Evolutionary conservation across 2,888 invertebrate genomes (phyloP).

Genomic region (Flabesymbios commensalis): DNA sequence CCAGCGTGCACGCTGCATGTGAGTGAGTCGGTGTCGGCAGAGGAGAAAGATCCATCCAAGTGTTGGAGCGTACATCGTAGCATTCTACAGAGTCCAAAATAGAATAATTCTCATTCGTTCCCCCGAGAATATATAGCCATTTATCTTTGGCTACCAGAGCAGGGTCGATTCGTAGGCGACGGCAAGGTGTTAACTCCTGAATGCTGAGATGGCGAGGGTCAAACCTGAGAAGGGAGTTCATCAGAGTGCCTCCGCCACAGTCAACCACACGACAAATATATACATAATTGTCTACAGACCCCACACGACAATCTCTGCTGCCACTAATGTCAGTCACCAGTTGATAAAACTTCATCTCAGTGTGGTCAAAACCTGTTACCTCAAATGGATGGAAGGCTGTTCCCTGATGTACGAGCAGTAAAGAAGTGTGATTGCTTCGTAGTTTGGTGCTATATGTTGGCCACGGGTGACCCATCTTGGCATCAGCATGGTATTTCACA

Average conservation of each 20-base stretch:
- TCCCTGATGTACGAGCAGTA: slow-evolving; percentile 52
- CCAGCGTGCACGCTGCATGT: slow-evolving; percentile 45
- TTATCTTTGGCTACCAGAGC: slow-evolving; percentile 48
- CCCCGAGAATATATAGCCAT: slow-evolving; percentile 54
- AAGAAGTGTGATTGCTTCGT: slow-evolving; percentile 17
- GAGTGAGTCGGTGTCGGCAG: slow-evolving; percentile 54
- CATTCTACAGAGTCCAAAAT: slow-evolving; percentile 56
- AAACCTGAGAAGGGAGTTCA: slow-evolving; percentile 57
- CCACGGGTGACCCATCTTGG: slow-evolving; percentile 26
- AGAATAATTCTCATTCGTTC: slow-evolving; percentile 52
- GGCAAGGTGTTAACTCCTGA: slow-evolving; percentile 54
- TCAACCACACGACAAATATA: slow-evolving; percentile 59
- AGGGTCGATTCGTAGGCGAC: slow-evolving; percentile 52
- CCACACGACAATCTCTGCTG: slow-evolving; percentile 54
- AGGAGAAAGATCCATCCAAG: slow-evolving; percentile 54
- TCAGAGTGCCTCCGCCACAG: slow-evolving; percentile 58
- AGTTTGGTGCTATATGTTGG: slow-evolving; percentile 10
- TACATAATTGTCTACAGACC: slow-evolving; percentile 54
- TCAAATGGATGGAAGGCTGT: slow-evolving; percentile 57
- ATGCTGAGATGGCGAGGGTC: slow-evolving; percentile 56
- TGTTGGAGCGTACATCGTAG: slow-evolving; percentile 52
- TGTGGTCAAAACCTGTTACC: slow-evolving; percentile 52
- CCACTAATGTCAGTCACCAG: slow-evolving; percentile 56
- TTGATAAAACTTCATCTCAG: slow-evolving; percentile 46
- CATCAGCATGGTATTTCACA: slow-evolving; percentile 31